Evolutionary conservation across 2,113 vertebrate genomes (phyloP).

Genomic region (Aptenodytes patagonicus): DNA sequence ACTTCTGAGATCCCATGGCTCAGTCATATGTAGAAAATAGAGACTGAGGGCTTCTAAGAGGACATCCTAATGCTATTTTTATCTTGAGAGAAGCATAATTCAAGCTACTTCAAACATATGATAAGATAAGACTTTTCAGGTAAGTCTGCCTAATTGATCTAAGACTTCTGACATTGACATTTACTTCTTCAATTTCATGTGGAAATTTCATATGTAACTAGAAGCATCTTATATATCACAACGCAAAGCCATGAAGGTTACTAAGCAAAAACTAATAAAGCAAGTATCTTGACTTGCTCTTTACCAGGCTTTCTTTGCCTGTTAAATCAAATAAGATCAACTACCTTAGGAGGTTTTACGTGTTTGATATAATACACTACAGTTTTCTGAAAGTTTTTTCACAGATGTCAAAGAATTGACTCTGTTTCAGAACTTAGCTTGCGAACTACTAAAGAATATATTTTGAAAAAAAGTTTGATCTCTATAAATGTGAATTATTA

Average conservation of each 20-base stretch:
- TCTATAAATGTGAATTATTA: not conserved
- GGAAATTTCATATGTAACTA: not conserved
- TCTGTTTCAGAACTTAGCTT: not conserved
- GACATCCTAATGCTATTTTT: not conserved
- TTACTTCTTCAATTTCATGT: not conserved
- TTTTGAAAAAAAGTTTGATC: not conserved
- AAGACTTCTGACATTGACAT: not conserved
- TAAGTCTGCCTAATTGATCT: not conserved
- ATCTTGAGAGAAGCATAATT: not conserved
- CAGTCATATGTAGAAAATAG: not conserved
- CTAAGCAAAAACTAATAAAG: not conserved
- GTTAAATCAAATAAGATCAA: not conserved
- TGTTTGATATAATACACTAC: not conserved
- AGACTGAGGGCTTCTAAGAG: not conserved
- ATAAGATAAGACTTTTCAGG: not conserved
- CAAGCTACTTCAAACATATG: not conserved
- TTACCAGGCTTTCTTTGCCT: not conserved
- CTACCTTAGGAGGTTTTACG: not conserved
- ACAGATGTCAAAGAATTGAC: not conserved
- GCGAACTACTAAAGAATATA: not conserved
- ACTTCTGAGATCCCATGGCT: not conserved
- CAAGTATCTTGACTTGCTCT: not conserved
- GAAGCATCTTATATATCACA: conserved; percentile 7
- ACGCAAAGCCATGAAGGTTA: not conserved
- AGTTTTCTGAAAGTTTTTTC: not conserved